Evolutionary conservation across 2,113 vertebrate species (phyloP).

Genomic region (Grallaria varia): DNA sequence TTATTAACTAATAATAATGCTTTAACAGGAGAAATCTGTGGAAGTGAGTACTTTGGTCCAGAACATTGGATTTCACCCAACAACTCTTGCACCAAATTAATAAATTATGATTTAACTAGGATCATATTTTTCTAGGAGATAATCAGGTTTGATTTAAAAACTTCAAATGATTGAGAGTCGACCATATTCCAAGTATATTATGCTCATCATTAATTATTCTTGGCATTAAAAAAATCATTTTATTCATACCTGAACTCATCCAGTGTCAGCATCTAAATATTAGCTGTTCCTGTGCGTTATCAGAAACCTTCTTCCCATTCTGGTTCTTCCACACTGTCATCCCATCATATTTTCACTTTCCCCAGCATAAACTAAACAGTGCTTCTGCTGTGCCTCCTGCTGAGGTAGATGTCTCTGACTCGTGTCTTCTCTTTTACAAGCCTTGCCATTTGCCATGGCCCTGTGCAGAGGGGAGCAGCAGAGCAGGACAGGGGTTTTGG

Average conservation of each 20-base stretch:
- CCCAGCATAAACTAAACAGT: neutral
- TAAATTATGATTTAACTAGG: slow-evolving; percentile 41
- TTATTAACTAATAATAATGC: slow-evolving; percentile 41
- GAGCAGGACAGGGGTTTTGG: neutral
- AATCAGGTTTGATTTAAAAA: slow-evolving; percentile 65
- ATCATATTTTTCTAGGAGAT: slow-evolving; percentile 51
- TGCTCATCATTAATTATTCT: slow-evolving; percentile 12
- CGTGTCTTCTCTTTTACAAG: rapidly evolving
- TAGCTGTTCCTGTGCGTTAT: neutral
- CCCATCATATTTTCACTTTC: neutral
- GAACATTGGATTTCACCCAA: slow-evolving; percentile 53
- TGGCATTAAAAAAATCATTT: slow-evolving; percentile 11
- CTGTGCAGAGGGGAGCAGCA: neutral
- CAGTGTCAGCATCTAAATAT: neutral
- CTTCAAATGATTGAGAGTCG: slow-evolving; percentile 38
- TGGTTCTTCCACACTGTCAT: neutral
- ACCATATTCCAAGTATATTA: slow-evolving; percentile 46
- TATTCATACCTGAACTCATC: slow-evolving; percentile 8
- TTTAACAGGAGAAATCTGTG: slow-evolving; percentile 8
- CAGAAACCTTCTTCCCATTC: neutral
- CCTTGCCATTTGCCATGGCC: neutral
- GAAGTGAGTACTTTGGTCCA: slow-evolving; percentile 22
- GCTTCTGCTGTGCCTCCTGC: neutral
- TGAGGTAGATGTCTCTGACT: neutral
- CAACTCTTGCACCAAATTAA: slow-evolving; percentile 27